Evolutionary conservation across 2,888 invertebrate species (phyloP).

Genomic region (Rhagonycha lutea): DNA sequence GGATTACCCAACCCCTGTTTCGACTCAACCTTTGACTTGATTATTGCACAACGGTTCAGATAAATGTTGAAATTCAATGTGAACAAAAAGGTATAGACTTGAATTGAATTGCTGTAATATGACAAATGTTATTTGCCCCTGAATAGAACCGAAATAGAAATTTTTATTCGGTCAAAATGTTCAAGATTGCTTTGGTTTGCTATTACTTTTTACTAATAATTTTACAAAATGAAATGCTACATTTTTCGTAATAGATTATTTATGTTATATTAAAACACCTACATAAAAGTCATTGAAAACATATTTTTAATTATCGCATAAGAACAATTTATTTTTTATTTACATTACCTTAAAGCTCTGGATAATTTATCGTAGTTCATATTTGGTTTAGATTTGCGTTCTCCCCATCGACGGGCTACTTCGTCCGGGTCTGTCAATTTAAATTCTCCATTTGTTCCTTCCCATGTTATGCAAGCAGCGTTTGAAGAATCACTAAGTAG

Average conservation of each 20-base stretch:
- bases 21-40: slow-evolving; percentile 30
- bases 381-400: slow-evolving; percentile 98
- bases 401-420: slow-evolving; percentile 97
- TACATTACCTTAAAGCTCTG: slow-evolving; percentile 85
- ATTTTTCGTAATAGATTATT: neutral
- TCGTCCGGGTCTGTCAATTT: slow-evolving; percentile 98
- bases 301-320: neutral
- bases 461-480: slow-evolving; percentile 97
- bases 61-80: slow-evolving; percentile 6
- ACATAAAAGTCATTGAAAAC: neutral
- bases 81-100: slow-evolving; percentile 11
- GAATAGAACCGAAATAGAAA: slow-evolving; percentile 42
- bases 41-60: slow-evolving; percentile 24
- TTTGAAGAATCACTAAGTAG: slow-evolving; percentile 94
- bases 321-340: neutral
- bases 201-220: slow-evolving; percentile 33
- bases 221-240: slow-evolving; percentile 16
- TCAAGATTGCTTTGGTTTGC: slow-evolving; percentile 40
- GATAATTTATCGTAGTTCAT: slow-evolving; percentile 99
- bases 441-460: slow-evolving; percentile 97
- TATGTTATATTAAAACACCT: neutral
- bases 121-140: slow-evolving; percentile 47
- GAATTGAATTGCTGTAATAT: slow-evolving; percentile 38
- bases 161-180: slow-evolving; percentile 44
- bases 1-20: slow-evolving; percentile 46